Base-by-base conservation (phyloP, 2,888 invertebrate genomes). In the Hipparchia sbordonii region DNA sequence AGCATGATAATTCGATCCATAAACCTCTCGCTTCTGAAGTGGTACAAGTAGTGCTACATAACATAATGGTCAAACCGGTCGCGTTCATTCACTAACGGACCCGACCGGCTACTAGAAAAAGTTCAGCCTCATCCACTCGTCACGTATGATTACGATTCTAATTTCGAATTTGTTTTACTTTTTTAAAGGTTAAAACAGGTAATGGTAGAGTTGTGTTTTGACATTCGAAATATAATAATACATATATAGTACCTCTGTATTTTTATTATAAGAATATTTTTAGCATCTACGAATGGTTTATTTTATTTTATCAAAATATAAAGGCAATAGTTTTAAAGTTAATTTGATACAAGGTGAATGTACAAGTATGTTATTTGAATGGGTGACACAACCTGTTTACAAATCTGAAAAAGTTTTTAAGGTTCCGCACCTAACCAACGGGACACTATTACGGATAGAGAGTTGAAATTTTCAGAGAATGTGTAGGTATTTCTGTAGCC, bases 51-150 rank as follows among this genome's bases (percentile, higher is more conserved):
- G 63, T 52, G 45, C 46, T 79, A 81, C 78, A 81, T 81, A 82
- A 81, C 78, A 81, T 81, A 82, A 81, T 80, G 80, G 77, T 75
- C 77, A 80, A 85, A 85, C 85, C 85, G 85, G 85, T 85, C 80
- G 71, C 73, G 78, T 83, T 82, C 85, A 85, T 85, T 85, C 85
- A 85, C 78, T 85, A 85, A 85, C 85, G 84, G 85, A 77, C 80
- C 78, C 72, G 72, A 72, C 77, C 72, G 74, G 77, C 77, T 74
- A 76, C 77, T 76, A 76, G 77, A 79, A 78, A 80, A 80, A 77
- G 72, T 76, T 77, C 74, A 74, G 74, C 75, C 77, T 75, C 76
- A 74, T 74, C 76, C 70, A 60, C 76, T 74, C 74, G 76, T 76
- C 76, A 76, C 74, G 74, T 76, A 76, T 76, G 74, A 76, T 76